phyloP scores from a whole-genome alignment of 2,797 vertebrate species.

The Allochrocebus solatus region DNA sequence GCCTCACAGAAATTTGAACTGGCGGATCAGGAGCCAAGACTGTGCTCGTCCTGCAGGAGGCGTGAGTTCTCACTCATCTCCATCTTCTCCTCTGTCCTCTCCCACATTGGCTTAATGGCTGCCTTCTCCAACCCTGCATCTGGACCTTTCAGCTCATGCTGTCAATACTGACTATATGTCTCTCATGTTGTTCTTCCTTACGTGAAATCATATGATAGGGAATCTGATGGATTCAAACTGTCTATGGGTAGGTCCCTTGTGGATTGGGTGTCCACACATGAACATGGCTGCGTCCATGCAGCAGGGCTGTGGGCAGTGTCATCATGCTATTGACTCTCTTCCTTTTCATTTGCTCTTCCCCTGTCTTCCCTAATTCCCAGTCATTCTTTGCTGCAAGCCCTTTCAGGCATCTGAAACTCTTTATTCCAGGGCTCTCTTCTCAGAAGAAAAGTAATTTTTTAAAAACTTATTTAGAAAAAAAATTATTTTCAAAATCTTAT shows the following conservation, averaged over 20 bases:
- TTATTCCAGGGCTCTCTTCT: background rate
- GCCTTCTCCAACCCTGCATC: accelerated
- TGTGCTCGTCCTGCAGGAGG: accelerated
- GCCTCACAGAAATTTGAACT: background rate
- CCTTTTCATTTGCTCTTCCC: background rate
- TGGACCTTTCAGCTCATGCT: background rate
- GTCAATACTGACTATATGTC: too few relatives aligned
- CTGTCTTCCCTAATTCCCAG: background rate
- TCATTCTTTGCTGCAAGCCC: background rate
- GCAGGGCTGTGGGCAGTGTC: background rate
- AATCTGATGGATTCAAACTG: background rate
- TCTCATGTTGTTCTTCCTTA: background rate
- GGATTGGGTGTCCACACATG: background rate
- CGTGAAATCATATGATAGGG: background rate
- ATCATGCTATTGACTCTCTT: accelerated
- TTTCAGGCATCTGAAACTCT: background rate
- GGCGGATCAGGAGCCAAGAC: background rate
- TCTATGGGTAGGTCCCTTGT: background rate
- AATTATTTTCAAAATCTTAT: background rate
- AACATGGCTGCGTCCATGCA: background rate
- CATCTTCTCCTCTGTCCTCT: background rate
- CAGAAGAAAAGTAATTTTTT: conserved; percentile 4
- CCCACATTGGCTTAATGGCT: background rate
- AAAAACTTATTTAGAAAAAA: background rate
- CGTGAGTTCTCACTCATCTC: background rate